Evolutionary conservation across 37 sponge, comb jelly and placozoan genomes (phyloP).

Genomic region (Bolinopsis microptera): DNA sequence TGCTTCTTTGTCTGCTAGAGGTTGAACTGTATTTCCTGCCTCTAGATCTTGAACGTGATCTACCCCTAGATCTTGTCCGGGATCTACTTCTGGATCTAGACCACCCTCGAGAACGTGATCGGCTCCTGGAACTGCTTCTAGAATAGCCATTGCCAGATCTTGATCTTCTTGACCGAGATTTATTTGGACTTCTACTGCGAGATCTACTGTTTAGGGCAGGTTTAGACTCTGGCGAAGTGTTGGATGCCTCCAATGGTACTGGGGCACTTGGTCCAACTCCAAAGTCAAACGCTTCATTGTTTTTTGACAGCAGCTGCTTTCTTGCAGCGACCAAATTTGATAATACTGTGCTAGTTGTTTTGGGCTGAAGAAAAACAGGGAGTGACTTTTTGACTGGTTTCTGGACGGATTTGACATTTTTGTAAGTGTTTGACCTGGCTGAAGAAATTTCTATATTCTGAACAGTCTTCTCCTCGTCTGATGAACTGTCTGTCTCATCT

Average conservation of each 20-base stretch:
- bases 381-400: neutral
- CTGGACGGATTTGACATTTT: neutral
- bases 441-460: slow-evolving; percentile 61
- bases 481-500: slow-evolving; percentile 11
- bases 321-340: slow-evolving; percentile 5
- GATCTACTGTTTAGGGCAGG: neutral
- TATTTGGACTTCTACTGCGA: neutral
- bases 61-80: neutral
- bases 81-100: neutral
- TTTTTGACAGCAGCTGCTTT: slow-evolving; percentile 30
- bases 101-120: neutral
- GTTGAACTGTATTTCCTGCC: neutral
- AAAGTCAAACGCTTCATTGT: neutral
- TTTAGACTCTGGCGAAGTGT: neutral
- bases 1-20: neutral
- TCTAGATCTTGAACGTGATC: neutral
- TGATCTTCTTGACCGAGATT: neutral
- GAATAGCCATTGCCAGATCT: neutral
- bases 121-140: neutral
- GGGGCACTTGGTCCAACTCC: neutral
- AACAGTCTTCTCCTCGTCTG: slow-evolving; percentile 44
- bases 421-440: slow-evolving; percentile 24
- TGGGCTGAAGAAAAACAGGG: neutral
- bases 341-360: neutral
- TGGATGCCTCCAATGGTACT: neutral